phyloP scores from a whole-genome alignment of 2,113 vertebrate species.

The Penelope pileata region DNA sequence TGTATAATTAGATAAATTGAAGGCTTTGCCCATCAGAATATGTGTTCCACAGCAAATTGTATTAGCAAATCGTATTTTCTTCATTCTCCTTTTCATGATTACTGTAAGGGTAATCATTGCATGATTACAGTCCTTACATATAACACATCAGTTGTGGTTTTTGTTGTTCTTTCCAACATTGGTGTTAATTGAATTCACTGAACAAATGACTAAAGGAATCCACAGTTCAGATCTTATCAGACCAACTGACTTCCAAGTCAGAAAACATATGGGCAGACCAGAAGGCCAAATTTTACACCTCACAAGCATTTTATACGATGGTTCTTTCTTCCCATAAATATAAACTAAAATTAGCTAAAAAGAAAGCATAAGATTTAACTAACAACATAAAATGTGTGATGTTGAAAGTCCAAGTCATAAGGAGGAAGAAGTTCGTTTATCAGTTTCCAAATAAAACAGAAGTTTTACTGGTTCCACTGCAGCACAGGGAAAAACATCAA shows the following conservation, averaged over 20 bases:
- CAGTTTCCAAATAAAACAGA: neutral
- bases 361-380: neutral
- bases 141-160: neutral
- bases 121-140: neutral
- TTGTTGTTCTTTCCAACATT: neutral
- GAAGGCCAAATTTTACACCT: neutral
- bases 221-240: neutral
- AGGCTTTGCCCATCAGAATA: constrained; percentile 25
- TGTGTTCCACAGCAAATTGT: constrained; percentile 19
- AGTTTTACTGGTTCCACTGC: neutral
- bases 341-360: neutral
- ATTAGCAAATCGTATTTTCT: constrained; percentile 30
- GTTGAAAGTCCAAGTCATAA: neutral
- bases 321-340: neutral
- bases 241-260: neutral
- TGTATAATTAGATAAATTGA: constrained; percentile 38
- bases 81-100: neutral
- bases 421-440: neutral
- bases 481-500: neutral
- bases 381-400: neutral
- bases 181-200: neutral
- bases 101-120: neutral
- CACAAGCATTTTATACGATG: neutral
- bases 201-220: neutral
- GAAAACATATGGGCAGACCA: neutral